Percentiles rank a stretch among this genome's conserved stretches.
These are phyloP conservation scores for Spheniscus humboldti DNA, from an alignment of 2,797 vertebrate species.

Conservation along the genomic window DNA sequence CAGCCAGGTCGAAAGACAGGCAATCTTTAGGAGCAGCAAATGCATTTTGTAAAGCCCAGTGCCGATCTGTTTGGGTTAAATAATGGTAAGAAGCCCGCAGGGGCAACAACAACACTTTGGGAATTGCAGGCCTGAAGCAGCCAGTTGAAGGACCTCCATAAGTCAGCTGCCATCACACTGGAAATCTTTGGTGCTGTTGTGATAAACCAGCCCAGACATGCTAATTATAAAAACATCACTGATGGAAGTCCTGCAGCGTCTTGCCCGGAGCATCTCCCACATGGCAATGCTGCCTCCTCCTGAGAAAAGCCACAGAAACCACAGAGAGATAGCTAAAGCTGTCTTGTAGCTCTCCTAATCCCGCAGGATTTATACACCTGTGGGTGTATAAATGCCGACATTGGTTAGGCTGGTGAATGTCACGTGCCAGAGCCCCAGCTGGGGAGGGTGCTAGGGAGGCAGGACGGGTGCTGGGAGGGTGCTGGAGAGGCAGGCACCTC, in stretches of 20 bases:
- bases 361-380: not conserved
- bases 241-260: not conserved
- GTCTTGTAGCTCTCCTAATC: not conserved
- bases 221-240: not conserved
- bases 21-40: slow-evolving; percentile 3
- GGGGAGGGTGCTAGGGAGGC: not conserved
- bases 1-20: not conserved
- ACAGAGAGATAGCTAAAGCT: not conserved
- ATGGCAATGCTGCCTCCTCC: not conserved
- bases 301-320: not conserved
- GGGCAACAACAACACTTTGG: not conserved
- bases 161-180: not conserved
- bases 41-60: not conserved
- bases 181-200: not conserved
- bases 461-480: not conserved
- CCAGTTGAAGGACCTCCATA: not conserved
- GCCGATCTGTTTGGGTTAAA: not conserved
- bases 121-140: not conserved
- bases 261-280: not conserved
- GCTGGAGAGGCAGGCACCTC: not conserved
- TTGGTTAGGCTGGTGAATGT: not conserved
- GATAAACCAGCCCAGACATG: not conserved
- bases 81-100: not conserved
- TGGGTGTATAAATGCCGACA: too few relatives aligned
- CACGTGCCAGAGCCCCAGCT: not conserved